These are phyloP conservation scores for Platerodrilus igneus DNA, from an alignment of 2,888 invertebrate species.

Conservation along the genomic window DNA sequence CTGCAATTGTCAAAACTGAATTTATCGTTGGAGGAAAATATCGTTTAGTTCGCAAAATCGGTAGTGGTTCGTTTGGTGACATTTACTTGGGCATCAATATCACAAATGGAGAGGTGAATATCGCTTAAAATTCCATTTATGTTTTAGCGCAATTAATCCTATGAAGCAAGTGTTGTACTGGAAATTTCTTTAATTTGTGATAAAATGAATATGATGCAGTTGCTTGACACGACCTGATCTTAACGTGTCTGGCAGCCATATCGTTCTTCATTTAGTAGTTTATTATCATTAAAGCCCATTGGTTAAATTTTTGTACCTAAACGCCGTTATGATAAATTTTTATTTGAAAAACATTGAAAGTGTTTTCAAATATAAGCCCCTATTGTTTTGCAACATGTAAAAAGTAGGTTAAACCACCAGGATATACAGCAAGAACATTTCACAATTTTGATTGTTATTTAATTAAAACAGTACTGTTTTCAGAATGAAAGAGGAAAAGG, in stretches of 20 bases:
- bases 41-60: conserved; percentile 93
- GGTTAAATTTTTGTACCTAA: conserved; percentile 8
- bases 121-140: conserved; percentile 15
- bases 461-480: too few relatives aligned
- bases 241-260: conserved; percentile 32
- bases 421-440: conserved; percentile 27
- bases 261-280: conserved; percentile 22
- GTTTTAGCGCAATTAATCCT: conserved; percentile 1
- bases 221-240: conserved; percentile 24
- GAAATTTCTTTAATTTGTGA: conserved; percentile 28
- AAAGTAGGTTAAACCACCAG: conserved; percentile 45
- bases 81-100: conserved; percentile 94
- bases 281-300: conserved; percentile 19
- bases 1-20: conserved; percentile 56
- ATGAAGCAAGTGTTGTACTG: conserved; percentile 6
- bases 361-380: conserved; percentile 18
- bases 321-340: conserved; percentile 8
- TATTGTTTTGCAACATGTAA: conserved; percentile 35
- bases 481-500: too few relatives aligned
- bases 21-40: conserved; percentile 89
- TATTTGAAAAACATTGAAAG: conserved; percentile 25
- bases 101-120: conserved; percentile 80
- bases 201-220: conserved; percentile 21
- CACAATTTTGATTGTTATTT: conserved; percentile 22
- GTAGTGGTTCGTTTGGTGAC: conserved; percentile 99